Base-by-base conservation (phyloP, 1,140 invertebrate species). In the Papilio aristodemus region DNA sequence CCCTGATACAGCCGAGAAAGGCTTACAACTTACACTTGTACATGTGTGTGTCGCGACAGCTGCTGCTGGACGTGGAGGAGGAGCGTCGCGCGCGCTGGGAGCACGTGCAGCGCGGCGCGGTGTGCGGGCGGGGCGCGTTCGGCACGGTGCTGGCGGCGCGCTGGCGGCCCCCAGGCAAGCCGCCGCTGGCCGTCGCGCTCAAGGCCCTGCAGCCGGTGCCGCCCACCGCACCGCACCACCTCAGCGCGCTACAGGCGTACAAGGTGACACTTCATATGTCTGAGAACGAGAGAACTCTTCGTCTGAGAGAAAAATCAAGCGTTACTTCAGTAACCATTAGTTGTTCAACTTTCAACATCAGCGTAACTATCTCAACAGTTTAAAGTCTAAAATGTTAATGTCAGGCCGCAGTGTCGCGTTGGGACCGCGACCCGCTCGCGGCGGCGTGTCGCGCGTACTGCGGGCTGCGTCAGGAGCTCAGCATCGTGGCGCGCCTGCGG, bases 131-230 rank as follows among this genome's bases (percentile, higher is more conserved):
- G 38, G 99, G 99, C 0, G 98, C 98, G 0, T 99, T 99, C 93
- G 98, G 99, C 0, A 98, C 99, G 85, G 99, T 99, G 0, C 98
- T 98, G 84, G 95, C 95, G 81, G 98, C 95, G 0, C 94, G 93
- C 1, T 96, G 96, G 87, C 94, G 95, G 69, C 76, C 95, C 9
- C 91, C 69, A 0, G 92, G 4, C 0, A 6, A 27, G 87, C 93
- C 71, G 86, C 90, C 93, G 46, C 92, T 93, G 9, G 96, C 72
- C 72, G 97, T 99, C 0, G 98, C 98, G 0, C 95, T 99, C 87
- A 99, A 99, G 91, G 97, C 98, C 94, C 87, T 99, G 37, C 97
- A 99, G 83, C 98, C 98, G 0, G 96, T 98, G 9, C 96, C 97
- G 57, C 97, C 97, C 1, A 97, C 97, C 17, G 92, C 94, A 0